These are phyloP conservation scores for Gobio occitaniae DNA, from an alignment of 2,797 vertebrate species.

Conservation along the genomic window DNA sequence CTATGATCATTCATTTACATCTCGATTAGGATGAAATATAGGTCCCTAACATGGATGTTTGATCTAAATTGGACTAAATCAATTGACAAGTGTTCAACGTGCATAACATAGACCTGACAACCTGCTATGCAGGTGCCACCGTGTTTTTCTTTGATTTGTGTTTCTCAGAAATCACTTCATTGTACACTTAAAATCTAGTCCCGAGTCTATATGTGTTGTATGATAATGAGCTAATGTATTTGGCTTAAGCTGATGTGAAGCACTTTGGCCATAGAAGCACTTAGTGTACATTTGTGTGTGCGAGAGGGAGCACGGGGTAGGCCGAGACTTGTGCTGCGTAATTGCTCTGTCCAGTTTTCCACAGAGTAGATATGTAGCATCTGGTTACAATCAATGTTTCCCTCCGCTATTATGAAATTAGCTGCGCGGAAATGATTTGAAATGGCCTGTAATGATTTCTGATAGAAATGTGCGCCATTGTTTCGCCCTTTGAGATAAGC, in stretches of 20 bases:
- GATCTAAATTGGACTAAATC: not conserved
- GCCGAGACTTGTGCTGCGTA: slow-evolving; percentile 50
- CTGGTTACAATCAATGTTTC: slow-evolving; percentile 77
- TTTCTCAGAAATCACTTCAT: slow-evolving; percentile 27
- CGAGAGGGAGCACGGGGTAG: slow-evolving; percentile 37
- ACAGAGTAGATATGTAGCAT: slow-evolving; percentile 72
- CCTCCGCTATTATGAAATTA: slow-evolving; percentile 75
- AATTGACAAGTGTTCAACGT: not conserved
- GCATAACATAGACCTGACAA: not conserved
- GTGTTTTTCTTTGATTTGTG: not conserved
- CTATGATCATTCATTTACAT: not conserved
- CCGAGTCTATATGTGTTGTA: slow-evolving; percentile 44
- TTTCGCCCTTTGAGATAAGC: slow-evolving; percentile 76
- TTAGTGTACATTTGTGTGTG: slow-evolving; percentile 33
- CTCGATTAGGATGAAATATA: not conserved
- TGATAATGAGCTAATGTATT: slow-evolving; percentile 59
- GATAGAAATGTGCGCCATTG: slow-evolving; percentile 71
- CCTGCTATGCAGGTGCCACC: not conserved
- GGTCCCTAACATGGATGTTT: not conserved
- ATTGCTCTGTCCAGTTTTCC: slow-evolving; percentile 65
- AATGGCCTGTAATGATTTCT: slow-evolving; percentile 75
- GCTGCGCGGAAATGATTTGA: slow-evolving; percentile 74
- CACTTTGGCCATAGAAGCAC: slow-evolving; percentile 51
- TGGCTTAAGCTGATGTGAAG: slow-evolving; percentile 54
- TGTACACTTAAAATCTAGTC: slow-evolving; percentile 37